A percentile compares a stretch with the other conserved stretches of the same genome.
Conservation (phyloP, 2,888 invertebrate species). For the Cataglyphis livida region DNA sequence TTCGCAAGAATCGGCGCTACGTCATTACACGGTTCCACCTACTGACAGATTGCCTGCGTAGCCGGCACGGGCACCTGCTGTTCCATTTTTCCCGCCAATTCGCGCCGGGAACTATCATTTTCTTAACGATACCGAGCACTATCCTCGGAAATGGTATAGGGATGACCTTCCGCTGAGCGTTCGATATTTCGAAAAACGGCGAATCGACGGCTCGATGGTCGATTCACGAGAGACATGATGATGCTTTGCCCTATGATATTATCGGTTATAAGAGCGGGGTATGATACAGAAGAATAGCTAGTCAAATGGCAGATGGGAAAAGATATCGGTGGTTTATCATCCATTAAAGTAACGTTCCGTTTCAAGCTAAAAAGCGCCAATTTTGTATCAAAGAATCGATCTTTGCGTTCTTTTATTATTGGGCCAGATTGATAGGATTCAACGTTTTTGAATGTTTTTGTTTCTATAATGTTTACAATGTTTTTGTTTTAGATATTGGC, state of each 20-base stretch:
- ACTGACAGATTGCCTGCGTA: slow-evolving; percentile 53
- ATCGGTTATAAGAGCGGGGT: slow-evolving; percentile 34
- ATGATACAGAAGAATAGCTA: slow-evolving; percentile 25
- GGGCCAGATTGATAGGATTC: not conserved
- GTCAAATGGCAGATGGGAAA: slow-evolving; percentile 34
- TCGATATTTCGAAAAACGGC: slow-evolving; percentile 36
- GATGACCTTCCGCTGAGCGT: slow-evolving; percentile 10
- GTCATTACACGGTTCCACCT: slow-evolving; percentile 49
- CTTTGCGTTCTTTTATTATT: not conserved
- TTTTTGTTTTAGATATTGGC: slow-evolving; percentile 19
- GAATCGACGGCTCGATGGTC: not conserved
- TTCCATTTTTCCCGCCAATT: slow-evolving; percentile 65
- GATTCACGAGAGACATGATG: slow-evolving; percentile 11
- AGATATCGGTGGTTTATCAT: slow-evolving; percentile 30
- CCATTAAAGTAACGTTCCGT: slow-evolving; percentile 30
- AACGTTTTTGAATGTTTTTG: not conserved
- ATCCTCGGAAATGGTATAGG: slow-evolving; percentile 8
- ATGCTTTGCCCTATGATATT: slow-evolving; percentile 27
- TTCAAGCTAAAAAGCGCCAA: not conserved
- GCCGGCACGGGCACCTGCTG: slow-evolving; percentile 64
- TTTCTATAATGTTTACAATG: not conserved
- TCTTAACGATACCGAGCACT: slow-evolving; percentile 52
- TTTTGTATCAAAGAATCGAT: not conserved
- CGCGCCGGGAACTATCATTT: slow-evolving; percentile 56
- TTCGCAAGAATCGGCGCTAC: slow-evolving; percentile 28